Base-by-base conservation (phyloP, 2,888 invertebrate genomes). In the Andrena fulva region DNA sequence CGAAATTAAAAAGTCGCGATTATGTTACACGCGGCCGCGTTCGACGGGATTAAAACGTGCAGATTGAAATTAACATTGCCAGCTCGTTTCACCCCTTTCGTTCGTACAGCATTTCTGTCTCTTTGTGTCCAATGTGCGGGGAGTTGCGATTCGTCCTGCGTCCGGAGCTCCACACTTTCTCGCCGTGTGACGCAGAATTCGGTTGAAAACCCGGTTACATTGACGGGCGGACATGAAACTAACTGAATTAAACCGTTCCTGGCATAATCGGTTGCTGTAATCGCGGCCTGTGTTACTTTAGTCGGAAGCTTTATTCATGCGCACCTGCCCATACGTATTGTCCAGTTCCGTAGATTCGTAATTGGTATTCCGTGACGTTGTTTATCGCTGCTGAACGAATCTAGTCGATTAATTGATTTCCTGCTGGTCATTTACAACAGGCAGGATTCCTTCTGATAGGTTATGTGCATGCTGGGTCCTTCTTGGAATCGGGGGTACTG, bases 31-130 rank as follows among this genome's bases (percentile, higher is more conserved):
- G 31, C 52, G 64, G 27, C n/a, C 8, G 48, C 59, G 50, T 59
- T 80, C 59, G 2, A 24, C 10, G 42, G 29, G 31, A 59, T 66
- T 60, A 60, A 70, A 80, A 42, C 42, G 50, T 29, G 6, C 52
- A 42, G 70, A 80, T 80, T 80, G 79, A 80, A 79, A 79, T 79
- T 79, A 79, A 64, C 70, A 33, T 70, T 56, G 79, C 31, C 16
- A 20, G 54, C 50, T 63, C 70, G 35, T 64, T 77, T 56, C 24
- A 16, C 2, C 48, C 12, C n/a, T 56, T 63, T n/a, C 56, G 20
- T 8, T 48, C 33, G 68, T n/a, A 27, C 24, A 27, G 24, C 27
- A 56, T 56, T 56, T 42, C 42, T 24, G 10, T 56, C 56, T 56
- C 56, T 56, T 56, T 56, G 27, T 69, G 27, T 31, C 2, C 69